Percentiles rank a stretch among this genome's conserved stretches.
These are phyloP conservation scores for Aptenodytes patagonicus DNA, from an alignment of 2,113 vertebrate genomes.

Conservation along the genomic window DNA sequence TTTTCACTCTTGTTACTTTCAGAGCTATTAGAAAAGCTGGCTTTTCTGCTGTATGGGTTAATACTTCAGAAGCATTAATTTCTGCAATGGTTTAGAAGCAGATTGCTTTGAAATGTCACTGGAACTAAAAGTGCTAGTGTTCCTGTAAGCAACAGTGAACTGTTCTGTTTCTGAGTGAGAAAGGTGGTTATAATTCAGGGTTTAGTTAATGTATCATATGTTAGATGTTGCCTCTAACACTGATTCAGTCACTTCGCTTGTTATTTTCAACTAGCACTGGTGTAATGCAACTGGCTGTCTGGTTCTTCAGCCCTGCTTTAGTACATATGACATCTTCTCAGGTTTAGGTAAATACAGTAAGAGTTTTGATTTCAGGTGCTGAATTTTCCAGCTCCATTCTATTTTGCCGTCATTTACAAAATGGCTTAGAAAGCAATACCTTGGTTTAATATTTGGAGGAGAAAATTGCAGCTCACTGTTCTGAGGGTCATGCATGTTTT, in stretches of 20 bases:
- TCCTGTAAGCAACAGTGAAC: neutral
- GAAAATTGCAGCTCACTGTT: neutral
- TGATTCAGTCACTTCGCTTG: neutral
- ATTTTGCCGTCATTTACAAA: neutral
- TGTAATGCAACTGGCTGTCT: neutral
- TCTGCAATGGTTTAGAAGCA: neutral
- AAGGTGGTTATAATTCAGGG: neutral
- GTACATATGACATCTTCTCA: neutral
- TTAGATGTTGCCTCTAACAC: neutral
- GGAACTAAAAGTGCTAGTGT: neutral
- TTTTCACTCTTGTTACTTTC: neutral
- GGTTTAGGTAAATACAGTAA: neutral
- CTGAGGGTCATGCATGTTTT: neutral
- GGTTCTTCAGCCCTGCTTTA: neutral
- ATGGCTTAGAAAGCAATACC: neutral
- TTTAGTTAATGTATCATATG: neutral
- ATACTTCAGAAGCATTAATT: neutral
- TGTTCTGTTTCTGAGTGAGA: neutral
- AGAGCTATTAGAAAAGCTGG: neutral
- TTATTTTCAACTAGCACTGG: neutral
- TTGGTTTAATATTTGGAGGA: neutral
- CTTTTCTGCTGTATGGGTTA: neutral
- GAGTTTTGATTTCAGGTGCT: neutral
- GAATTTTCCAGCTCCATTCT: neutral
- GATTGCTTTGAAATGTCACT: neutral